phyloP scores from a whole-genome alignment of 2,797 vertebrate species.

The Hapalemur alaotrensis region DNA sequence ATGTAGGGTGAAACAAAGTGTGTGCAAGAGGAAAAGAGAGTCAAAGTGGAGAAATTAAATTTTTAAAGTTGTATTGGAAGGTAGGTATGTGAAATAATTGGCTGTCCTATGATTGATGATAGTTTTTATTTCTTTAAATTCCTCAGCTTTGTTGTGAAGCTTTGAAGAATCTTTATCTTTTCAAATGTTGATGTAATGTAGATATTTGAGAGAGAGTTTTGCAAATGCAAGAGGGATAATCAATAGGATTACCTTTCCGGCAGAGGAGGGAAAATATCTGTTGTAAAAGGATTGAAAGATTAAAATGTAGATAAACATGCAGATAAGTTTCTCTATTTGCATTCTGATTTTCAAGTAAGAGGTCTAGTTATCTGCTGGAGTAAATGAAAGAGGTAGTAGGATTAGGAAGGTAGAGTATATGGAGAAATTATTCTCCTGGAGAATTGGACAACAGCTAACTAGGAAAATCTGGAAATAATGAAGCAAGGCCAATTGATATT shows the following conservation, averaged over 20 bases:
- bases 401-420: not conserved
- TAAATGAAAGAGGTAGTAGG: not conserved
- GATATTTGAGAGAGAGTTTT: not conserved
- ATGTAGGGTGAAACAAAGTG: not conserved
- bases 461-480: not conserved
- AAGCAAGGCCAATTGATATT: not conserved
- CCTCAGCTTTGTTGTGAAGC: not conserved
- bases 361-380: not conserved
- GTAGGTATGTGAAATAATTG: not conserved
- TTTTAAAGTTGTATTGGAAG: not conserved
- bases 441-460: not conserved
- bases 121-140: not conserved
- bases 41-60: not conserved
- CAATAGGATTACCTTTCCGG: not conserved
- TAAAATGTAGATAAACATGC: not conserved
- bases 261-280: not conserved
- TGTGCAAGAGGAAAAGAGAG: not conserved
- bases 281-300: not conserved
- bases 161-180: not conserved
- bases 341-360: not conserved
- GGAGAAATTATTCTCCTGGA: not conserved
- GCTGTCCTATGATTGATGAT: not conserved
- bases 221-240: not conserved
- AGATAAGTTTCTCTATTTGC: not conserved
- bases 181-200: not conserved